Base-by-base conservation (phyloP, 2,888 invertebrate species). In the Trisateles emortualis region DNA sequence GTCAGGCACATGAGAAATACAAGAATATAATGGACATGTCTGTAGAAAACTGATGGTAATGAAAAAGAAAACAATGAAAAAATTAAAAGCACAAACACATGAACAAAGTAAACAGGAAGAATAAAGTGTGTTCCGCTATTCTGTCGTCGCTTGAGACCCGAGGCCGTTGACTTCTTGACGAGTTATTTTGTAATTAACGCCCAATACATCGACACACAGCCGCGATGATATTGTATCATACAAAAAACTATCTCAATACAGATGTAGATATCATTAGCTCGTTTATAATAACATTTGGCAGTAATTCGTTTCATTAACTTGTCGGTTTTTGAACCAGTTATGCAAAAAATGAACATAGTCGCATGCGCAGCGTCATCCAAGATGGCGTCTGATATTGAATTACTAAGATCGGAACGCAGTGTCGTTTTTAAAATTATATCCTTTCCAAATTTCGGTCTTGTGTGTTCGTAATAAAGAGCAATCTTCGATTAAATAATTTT, bases 181-280 rank as follows among this genome's bases (percentile, higher is more conserved):
- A 78, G 76, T 77, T 77, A 79, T 79, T 79, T 80, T 75, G 80
- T 84, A 86, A 87, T 85, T 86, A 86, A 77, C 80, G 81, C 79
- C 74, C 74, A 75, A 84, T 79, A 78, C 72, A 76, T 73, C 68
- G 60, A 64, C 70, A 50, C 39, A 65, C 52, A 60, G 51, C 67
- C 64, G 61, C 68, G 70, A 72, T 75, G 70, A 68, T 72, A 71
- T 66, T 68, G 64, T 64, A 52, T 64, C 49, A 69, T 60, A 78
- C 72, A 79, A 72, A 74, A 69, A 67, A 66, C 35, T 55, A 58
- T 59, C 64, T 68, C 64, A 65, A 67, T 68, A 70, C 68, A 73
- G 70, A 75, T 72, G 66, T 68, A 70, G 68, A 72, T 74, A 76
- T 76, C 66, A 66, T 74, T 75, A 72, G 59, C 52, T 54, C 64